Conservation (phyloP, 2,113 vertebrate genomes). For the Catagonus wagneri region DNA sequence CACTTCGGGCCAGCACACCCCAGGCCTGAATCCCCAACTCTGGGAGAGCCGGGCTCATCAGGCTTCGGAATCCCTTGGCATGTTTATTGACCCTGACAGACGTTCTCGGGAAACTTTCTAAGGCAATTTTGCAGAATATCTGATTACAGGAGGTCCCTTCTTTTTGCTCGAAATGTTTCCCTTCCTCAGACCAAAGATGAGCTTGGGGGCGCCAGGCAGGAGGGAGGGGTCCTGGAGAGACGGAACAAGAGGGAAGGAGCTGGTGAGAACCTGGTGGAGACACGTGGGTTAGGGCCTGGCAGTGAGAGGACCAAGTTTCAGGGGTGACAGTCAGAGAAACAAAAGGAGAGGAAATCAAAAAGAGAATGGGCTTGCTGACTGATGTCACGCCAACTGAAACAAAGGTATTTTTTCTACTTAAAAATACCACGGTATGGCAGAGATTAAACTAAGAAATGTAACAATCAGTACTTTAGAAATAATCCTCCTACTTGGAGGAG, state of each 20-base stretch:
- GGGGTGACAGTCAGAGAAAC: not conserved
- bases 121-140: not conserved
- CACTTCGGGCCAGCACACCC: not conserved
- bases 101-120: not conserved
- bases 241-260: not conserved
- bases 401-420: not conserved
- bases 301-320: not conserved
- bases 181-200: slow-evolving; percentile 10
- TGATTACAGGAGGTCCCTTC: not conserved
- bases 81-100: not conserved
- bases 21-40: not conserved
- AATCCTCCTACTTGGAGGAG: not conserved
- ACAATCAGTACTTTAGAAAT: not conserved
- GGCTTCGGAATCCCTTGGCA: not conserved
- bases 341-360: not conserved
- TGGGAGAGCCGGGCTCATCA: not conserved
- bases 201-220: not conserved
- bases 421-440: not conserved
- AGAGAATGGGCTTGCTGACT: not conserved
- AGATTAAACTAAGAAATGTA: not conserved
- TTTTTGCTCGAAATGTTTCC: not conserved
- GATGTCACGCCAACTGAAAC: not conserved
- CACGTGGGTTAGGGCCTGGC: accelerated
- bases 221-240: not conserved
- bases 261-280: not conserved